Evolutionary conservation across 2,797 vertebrate species (phyloP), one percentile per base, ranked within the genome.

Genomic region (Anabas testudineus): DNA sequence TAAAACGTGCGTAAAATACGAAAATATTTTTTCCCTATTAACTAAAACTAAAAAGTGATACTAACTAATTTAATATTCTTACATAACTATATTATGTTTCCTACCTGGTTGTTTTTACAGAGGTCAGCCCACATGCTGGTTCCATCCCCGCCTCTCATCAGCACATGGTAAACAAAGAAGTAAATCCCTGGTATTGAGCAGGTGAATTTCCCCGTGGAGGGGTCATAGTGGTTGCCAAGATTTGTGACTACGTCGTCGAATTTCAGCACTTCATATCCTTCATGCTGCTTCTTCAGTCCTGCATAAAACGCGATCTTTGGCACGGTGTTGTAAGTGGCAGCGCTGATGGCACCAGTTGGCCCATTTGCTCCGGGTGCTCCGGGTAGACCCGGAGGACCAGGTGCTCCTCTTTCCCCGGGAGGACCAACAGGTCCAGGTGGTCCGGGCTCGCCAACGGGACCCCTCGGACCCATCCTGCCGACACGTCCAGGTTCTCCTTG

Each of bases 121-220:
- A 98, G 95, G 83, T 98, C 97, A 69, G 97, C 97, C 97, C 97
- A 98, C 97, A 98, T 98, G 93, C 97, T 98, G 80, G 97, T 99
- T 74, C 97, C 97, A 71, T 99, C 97, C 39, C 97, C 97, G 57
- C 97, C 97, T 65, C 97, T 92, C 97, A 99, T 99, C 84, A 99
- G 91, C 87, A 99, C 97, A 87, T 99, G 97, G 89, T 99, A 99
- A 87, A 97, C 95, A 91, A 99, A 99, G 94, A 96, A 99, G 94
- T 99, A 99, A 91, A 97, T 99, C 82, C 97, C 97, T 0, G 97
- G 97, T 83, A 99, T 99, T 61, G 97, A 97, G 88, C 97, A 98
- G 87, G 97, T 99, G 92, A 99, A 99, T 92, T 98, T 99, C 84
- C 97, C 97, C 0, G 93, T 95, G 13, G 95, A 90, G 2, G 97